Evolutionary conservation across 2,113 vertebrate species (phyloP).

Genomic region (Menidia beryllina): DNA sequence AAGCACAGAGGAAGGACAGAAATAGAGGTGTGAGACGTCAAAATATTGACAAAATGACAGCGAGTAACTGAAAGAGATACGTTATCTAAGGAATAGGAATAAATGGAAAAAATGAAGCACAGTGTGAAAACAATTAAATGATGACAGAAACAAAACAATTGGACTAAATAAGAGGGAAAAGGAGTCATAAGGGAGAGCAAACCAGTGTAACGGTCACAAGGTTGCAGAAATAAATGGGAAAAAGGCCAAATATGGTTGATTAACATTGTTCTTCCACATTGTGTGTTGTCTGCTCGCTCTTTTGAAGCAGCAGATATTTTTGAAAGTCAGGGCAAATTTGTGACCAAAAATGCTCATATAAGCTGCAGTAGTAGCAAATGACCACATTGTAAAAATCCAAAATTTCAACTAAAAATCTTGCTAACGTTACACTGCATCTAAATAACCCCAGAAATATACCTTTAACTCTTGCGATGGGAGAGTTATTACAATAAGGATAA

Average conservation of each 20-base stretch:
- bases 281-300: not conserved
- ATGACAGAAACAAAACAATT: conserved; percentile 48
- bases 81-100: conserved; percentile 28
- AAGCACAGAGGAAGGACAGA: conserved; percentile 11
- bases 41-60: conserved; percentile 37
- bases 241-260: not conserved
- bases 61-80: conserved; percentile 30
- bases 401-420: too few species aligned
- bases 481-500: too few species aligned
- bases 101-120: conserved; percentile 46
- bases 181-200: conserved; percentile 48
- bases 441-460: too few species aligned
- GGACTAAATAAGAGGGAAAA: conserved; percentile 51
- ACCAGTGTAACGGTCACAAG: conserved; percentile 38
- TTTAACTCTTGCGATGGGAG: too few species aligned
- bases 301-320: not conserved
- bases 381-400: too few species aligned
- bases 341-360: too few species aligned
- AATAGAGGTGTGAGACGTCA: conserved; percentile 45
- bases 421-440: too few species aligned
- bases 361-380: too few species aligned
- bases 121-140: conserved; percentile 38
- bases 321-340: too few species aligned
- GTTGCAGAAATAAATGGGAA: conserved; percentile 14
- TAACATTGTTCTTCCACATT: not conserved